These are phyloP conservation scores for Campopleginae sp. DNA, from an alignment of 2,888 invertebrate species.

Conservation along the genomic window DNA sequence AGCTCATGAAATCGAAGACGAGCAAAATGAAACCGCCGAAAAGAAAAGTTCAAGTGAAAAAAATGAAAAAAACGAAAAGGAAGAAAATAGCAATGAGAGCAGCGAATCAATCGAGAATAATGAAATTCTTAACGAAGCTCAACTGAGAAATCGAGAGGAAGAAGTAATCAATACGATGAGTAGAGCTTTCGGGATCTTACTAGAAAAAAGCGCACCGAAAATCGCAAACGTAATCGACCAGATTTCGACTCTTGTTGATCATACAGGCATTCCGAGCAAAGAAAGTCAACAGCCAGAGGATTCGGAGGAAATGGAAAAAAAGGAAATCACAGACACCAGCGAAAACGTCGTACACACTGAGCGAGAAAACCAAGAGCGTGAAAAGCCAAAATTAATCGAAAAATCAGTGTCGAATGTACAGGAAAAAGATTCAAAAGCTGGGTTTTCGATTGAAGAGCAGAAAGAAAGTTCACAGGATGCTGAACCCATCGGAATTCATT, in stretches of 20 bases:
- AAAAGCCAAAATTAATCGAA: background rate
- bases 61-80: background rate
- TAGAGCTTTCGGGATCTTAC: background rate
- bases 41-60: background rate
- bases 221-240: slow-evolving; percentile 6
- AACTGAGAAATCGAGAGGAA: background rate
- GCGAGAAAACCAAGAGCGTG: background rate
- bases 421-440: background rate
- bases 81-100: background rate
- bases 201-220: background rate
- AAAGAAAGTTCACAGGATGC: slow-evolving; percentile 1
- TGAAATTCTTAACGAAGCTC: background rate
- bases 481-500: slow-evolving; percentile 1
- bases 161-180: background rate
- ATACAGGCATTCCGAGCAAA: background rate
- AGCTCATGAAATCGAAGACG: background rate
- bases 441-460: background rate
- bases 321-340: background rate
- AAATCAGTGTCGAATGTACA: background rate
- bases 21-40: background rate
- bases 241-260: slow-evolving; percentile 5
- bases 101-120: background rate
- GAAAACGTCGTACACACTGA: slow-evolving; percentile 6
- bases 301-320: background rate
- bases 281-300: background rate